Evolutionary conservation across 2,888 invertebrate genomes (phyloP), one percentile per base, ranked within the genome.

Genomic region (Pristionchus mayeri): DNA sequence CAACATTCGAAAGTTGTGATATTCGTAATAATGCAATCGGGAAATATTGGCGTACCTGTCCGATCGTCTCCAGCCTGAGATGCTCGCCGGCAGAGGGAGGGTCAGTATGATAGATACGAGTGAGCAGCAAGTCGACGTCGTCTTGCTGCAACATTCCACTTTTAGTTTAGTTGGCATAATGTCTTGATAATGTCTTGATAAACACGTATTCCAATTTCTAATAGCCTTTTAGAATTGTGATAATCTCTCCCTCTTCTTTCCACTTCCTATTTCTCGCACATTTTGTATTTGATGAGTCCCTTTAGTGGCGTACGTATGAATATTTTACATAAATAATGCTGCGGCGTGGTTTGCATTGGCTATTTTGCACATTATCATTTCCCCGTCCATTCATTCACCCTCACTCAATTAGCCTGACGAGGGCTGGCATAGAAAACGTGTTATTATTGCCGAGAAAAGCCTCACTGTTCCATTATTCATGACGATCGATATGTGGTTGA

Each of bases 401-500:
- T 11, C 75, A 24, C 63, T 44, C 24, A 67, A 48, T 13, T 13
- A 44, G 44, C 7, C 44, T 13, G 13, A 44, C 13, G 44, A 6
- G 44, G n/a, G n/a, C n/a, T 44, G 44, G 44, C 16, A 52, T 18
- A 63, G n/a, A 30, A 60, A 63, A 37, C 30, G 21, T 21, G 34
- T 44, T 44, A 63, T 60, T 30, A 63, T 63, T 2, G 34, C 27
- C n/a, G n/a, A n/a, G 18, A 57, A 37, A 27, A n/a, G 24, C 75
- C 85, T 85, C 67, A 89, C 90, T 18, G 87, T 86, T 34, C 87
- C 90, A 71, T 88, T 88, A 67, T 89, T 95, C 93, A 95, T 95
- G 90, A 96, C 94, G 93, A 96, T 95, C 86, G 96, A 95, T 93
- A 96, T 95, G 91, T 95, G 95, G 94, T 97, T 96, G 92, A 97